Evolutionary conservation across 2,888 invertebrate species (phyloP).

Genomic region (Apodemia hepburni): DNA sequence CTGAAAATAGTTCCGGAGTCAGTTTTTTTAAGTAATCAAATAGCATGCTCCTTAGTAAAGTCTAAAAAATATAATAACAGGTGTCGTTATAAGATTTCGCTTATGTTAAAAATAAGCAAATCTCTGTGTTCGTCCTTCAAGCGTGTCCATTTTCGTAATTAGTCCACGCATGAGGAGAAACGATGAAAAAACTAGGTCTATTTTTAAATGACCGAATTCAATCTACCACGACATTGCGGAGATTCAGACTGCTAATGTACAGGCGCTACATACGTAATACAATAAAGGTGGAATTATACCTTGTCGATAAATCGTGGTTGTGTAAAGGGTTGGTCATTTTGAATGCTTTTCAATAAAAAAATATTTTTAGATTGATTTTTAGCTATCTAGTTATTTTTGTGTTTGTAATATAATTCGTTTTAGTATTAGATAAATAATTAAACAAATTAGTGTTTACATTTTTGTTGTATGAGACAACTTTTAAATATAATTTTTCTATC

Average conservation of each 20-base stretch:
- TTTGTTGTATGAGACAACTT: too few relatives aligned
- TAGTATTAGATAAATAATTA: too few relatives aligned
- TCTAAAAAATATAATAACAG: neutral
- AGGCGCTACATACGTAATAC: neutral
- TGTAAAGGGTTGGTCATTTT: too few relatives aligned
- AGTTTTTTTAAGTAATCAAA: too few relatives aligned
- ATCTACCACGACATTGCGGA: slow-evolving; percentile 5
- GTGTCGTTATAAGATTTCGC: neutral
- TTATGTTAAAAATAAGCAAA: slow-evolving; percentile 15
- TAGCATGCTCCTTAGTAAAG: too few relatives aligned
- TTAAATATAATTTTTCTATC: too few relatives aligned
- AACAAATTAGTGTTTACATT: too few relatives aligned
- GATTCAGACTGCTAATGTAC: slow-evolving; percentile 6
- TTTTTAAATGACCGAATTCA: slow-evolving; percentile 12
- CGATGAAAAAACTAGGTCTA: neutral
- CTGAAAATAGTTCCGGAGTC: too few relatives aligned
- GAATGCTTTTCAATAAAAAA: too few relatives aligned
- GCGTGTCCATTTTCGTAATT: slow-evolving; percentile 10
- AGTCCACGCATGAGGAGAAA: slow-evolving; percentile 9
- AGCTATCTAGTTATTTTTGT: too few relatives aligned
- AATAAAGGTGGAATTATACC: neutral
- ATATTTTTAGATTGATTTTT: too few relatives aligned
- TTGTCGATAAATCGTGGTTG: neutral
- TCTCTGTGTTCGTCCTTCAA: neutral
- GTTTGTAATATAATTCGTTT: too few relatives aligned